Conservation (phyloP, 1,140 invertebrate species). For the Melitaea cinxia region DNA sequence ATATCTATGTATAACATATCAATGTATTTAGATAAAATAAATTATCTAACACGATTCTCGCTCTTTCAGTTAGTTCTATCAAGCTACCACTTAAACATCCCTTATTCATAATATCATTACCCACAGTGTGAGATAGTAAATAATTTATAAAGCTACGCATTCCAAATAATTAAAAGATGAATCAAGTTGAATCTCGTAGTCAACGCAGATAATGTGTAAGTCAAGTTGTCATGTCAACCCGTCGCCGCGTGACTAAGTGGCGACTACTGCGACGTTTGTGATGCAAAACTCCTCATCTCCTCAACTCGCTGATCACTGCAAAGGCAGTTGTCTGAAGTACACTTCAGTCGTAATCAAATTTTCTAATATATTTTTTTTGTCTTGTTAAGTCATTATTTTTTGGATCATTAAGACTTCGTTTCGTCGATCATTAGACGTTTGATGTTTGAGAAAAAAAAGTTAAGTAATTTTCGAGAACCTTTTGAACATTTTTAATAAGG, state of each 20-base stretch:
- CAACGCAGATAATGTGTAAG: not conserved
- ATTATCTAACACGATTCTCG: too few relatives aligned
- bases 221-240: not conserved
- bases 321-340: constrained; percentile 7
- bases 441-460: not conserved
- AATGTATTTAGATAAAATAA: too few relatives aligned
- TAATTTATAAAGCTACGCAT: too few relatives aligned
- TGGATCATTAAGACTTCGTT: not conserved
- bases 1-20: too few relatives aligned
- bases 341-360: constrained; percentile 16
- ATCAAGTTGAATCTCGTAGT: not conserved
- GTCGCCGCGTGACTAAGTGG: constrained; percentile 25
- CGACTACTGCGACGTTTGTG: constrained; percentile 19
- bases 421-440: not conserved
- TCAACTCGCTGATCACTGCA: constrained; percentile 5
- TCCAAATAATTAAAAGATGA: not conserved
- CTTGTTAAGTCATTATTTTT: not conserved
- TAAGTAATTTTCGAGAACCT: not conserved
- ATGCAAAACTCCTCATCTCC: constrained; percentile 23
- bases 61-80: too few relatives aligned
- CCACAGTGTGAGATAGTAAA: too few relatives aligned
- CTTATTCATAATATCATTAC: too few relatives aligned
- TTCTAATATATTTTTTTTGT: not conserved
- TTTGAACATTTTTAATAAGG: too few relatives aligned
- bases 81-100: too few relatives aligned